Evolutionary conservation across 2,113 vertebrate genomes (phyloP).

Genomic region (Megaceryle torquata): DNA sequence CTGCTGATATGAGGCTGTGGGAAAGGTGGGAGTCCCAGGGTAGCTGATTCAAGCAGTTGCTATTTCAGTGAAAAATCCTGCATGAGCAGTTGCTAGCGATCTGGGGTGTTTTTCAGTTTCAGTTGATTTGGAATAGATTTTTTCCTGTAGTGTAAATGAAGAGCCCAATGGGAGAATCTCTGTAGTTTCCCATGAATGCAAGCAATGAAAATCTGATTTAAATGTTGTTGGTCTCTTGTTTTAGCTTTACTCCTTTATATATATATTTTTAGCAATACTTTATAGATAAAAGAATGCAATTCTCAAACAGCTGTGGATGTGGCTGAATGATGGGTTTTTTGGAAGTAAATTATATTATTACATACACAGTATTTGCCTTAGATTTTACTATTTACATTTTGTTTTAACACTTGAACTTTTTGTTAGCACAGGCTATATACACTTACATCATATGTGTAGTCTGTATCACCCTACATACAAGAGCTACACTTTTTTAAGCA

Average conservation of each 20-base stretch:
- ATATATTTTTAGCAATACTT: not conserved
- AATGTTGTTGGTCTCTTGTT: not conserved
- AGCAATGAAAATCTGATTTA: not conserved
- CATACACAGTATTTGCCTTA: not conserved
- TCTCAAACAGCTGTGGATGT: not conserved
- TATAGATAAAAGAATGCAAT: not conserved
- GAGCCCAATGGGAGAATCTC: not conserved
- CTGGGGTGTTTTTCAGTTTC: not conserved
- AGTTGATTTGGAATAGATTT: not conserved
- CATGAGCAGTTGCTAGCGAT: no score
- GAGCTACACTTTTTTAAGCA: not conserved
- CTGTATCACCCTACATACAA: not conserved
- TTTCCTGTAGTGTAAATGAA: not conserved
- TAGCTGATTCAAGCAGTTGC: not conserved
- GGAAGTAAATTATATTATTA: not conserved
- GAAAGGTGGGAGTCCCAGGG: rapidly evolving
- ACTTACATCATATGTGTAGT: not conserved
- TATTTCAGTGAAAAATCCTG: not conserved
- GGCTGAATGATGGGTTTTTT: not conserved
- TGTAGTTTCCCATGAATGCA: not conserved
- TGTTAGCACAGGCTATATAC: not conserved
- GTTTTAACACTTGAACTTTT: not conserved
- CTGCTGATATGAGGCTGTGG: no score
- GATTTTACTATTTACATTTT: not conserved
- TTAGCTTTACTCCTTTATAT: not conserved